Percentiles rank a stretch among this genome's conserved stretches.
Conservation (phyloP, 2,888 invertebrate species). For the Platycnemis pennipes region DNA sequence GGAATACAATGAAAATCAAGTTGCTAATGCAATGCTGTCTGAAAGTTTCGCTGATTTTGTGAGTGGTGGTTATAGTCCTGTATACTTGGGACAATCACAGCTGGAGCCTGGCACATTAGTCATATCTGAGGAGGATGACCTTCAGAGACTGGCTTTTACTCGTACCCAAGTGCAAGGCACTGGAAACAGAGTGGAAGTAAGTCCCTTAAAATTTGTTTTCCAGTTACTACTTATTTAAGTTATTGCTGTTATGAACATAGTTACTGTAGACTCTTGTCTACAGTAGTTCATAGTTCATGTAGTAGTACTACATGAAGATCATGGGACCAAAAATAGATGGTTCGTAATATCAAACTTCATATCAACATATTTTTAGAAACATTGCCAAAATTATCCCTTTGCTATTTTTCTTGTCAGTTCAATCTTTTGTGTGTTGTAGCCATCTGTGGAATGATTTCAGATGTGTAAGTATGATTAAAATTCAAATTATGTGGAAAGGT, state of each 20-base stretch:
- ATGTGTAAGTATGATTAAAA: no score
- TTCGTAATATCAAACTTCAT: no score
- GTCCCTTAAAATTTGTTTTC: constrained; percentile 29
- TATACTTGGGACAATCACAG: constrained; percentile 82
- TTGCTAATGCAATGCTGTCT: constrained; percentile 80
- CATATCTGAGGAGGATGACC: constrained; percentile 88
- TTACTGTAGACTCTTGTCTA: not conserved
- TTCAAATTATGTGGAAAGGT: no score
- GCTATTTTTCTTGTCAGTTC: no score
- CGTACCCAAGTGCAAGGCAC: constrained; percentile 85
- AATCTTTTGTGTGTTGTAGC: no score
- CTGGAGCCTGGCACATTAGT: constrained; percentile 90
- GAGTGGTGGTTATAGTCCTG: constrained; percentile 92
- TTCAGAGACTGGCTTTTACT: constrained; percentile 86
- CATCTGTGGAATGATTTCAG: no score
- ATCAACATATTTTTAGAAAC: no score
- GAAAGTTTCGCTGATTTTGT: constrained; percentile 86
- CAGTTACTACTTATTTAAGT: not conserved
- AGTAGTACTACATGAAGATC: no score
- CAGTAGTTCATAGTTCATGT: constrained; percentile 72
- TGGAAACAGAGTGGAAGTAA: constrained; percentile 81
- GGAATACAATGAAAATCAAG: constrained; percentile 78
- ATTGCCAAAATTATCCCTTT: no score
- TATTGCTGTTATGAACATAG: not conserved
- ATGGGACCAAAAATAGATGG: no score